Evolutionary conservation across 30 jellyfish, hydroid and myxozoan species (phyloP), one percentile per base, ranked within the genome.

Genomic region (Mastigias papua): DNA sequence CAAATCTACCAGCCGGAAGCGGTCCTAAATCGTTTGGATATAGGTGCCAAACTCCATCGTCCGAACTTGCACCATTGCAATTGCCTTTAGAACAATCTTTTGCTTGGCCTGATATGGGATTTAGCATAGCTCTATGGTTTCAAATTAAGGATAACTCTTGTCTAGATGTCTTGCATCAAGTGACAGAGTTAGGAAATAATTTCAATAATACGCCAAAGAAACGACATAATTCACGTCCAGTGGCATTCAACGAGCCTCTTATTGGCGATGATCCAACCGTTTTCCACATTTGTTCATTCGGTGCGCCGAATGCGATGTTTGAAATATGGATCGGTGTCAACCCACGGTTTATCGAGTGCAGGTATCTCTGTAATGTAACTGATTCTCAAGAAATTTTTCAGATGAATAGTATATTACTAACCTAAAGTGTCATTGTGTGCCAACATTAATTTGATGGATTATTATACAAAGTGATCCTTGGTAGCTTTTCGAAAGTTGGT

Each of bases 61-160:
- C 84, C 25, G 98, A 86, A 68, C 72, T 73, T 8, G 98, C 99
- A 7, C 89, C 96, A 48, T 92, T 95, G 64, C 96, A 90, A 79
- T 75, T 95, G 64, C 98, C 91, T 19, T 90, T 95, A 86, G 91
- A 81, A 28, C 95, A 97, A 6, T 25, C 88, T 5, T 86, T 76
- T 67, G 61, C 79, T 32, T 95, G 99, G 99, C 99, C 99, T 7
- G 99, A 90, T 48, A 90, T 78, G 79, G 99, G 95, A 32, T 90
- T 95, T 60, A 86, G 99, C 34, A 48, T 95, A 1, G 91, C 98
- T 0, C 49, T 90, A 3, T 95, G 99, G 99, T 95, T 81, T 79
- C 88, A 82, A 20, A 68, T 95, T 5, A 61, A 67, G 54, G 96
- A 95, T 48, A 48, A 42, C 72, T 50, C 26, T 0, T 63, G 48